Evolutionary conservation across 2,113 vertebrate genomes (phyloP).

Genomic region (Sceloporus undulatus): DNA sequence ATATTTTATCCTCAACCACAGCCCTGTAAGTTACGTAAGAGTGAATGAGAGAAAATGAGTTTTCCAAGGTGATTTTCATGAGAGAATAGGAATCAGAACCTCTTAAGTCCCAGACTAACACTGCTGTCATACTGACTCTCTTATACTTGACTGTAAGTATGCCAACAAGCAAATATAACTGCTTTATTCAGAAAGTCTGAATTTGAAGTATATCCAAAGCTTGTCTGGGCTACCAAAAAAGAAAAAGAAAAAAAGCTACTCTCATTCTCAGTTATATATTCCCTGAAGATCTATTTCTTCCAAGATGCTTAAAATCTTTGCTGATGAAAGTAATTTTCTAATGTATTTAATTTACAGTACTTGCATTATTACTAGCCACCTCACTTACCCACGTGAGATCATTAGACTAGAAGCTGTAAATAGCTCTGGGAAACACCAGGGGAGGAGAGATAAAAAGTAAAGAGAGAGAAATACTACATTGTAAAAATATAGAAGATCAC

Average conservation of each 20-base stretch:
- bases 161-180: background rate
- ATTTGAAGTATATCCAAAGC: background rate
- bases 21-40: too few relatives aligned
- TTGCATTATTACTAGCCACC: conserved; percentile 38
- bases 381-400: conserved; percentile 27
- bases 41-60: too few relatives aligned
- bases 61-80: too few relatives aligned
- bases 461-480: background rate
- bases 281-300: conserved; percentile 35
- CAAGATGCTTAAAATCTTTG: background rate
- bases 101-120: too few relatives aligned
- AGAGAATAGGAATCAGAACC: too few relatives aligned
- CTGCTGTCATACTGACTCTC: too few relatives aligned
- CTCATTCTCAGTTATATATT: background rate
- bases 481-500: background rate
- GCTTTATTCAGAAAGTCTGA: background rate
- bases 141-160: background rate
- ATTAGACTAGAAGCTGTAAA: conserved; percentile 9
- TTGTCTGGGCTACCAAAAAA: background rate
- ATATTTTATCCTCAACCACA: too few relatives aligned
- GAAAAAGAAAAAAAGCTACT: background rate
- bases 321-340: conserved; percentile 33
- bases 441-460: background rate
- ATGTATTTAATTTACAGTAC: conserved; percentile 27
- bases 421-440: background rate